These are phyloP conservation scores for Spheniscus humboldti DNA, from an alignment of 2,797 vertebrate species.

Conservation along the genomic window DNA sequence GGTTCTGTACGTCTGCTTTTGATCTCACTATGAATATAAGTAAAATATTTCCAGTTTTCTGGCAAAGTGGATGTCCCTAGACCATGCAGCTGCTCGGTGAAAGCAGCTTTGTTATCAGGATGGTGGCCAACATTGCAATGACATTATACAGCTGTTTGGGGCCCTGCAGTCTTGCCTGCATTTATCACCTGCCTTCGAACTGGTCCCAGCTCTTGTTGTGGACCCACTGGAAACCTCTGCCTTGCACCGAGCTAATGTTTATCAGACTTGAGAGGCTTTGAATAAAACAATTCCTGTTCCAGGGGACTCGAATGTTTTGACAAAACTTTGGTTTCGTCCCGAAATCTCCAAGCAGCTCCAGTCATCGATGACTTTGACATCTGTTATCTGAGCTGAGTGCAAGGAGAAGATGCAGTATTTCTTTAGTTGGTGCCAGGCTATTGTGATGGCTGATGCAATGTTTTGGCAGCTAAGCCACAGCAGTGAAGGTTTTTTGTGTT, in stretches of 20 bases:
- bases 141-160: constrained; percentile 37
- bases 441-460: constrained; percentile 20
- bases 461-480: not conserved
- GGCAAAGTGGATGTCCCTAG: constrained; percentile 27
- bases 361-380: not conserved
- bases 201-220: not conserved
- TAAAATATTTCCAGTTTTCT: constrained; percentile 52
- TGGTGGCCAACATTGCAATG: constrained; percentile 29
- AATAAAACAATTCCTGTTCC: not conserved
- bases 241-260: not conserved
- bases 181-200: constrained; percentile 38
- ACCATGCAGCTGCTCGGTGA: constrained; percentile 29
- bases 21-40: constrained; percentile 22
- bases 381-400: not conserved
- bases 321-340: not conserved
- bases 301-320: not conserved
- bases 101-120: constrained; percentile 37
- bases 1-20: constrained; percentile 36
- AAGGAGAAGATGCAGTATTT: not conserved
- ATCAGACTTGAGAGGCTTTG: not conserved
- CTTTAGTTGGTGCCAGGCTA: not conserved
- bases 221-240: constrained; percentile 16
- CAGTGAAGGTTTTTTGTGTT: not conserved
- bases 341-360: not conserved
- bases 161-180: not conserved